Conservation (phyloP, 1,140 invertebrate species). For the Homalodisca vitripennis region DNA sequence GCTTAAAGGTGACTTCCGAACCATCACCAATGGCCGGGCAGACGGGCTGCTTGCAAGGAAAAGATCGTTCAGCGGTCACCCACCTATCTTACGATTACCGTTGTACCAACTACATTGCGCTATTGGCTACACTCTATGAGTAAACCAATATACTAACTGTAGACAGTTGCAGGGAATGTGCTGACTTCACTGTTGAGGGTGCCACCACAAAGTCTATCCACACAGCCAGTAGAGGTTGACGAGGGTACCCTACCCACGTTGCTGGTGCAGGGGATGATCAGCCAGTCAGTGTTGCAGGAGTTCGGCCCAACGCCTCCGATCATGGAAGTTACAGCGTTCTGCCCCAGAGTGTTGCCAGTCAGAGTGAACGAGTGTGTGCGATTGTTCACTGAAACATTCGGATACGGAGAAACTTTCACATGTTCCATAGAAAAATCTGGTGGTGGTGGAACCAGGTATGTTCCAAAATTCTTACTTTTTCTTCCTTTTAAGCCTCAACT, state of each 20-base stretch:
- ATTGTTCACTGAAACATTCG: conserved; percentile 61
- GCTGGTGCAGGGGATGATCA: conserved; percentile 71
- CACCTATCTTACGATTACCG: no score
- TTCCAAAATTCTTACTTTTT: neutral
- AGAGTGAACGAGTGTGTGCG: conserved; percentile 66
- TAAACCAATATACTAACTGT: conserved; percentile 69
- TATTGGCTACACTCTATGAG: no score
- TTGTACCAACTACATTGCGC: no score
- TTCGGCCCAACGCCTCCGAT: conserved; percentile 60
- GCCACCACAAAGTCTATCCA: conserved; percentile 71
- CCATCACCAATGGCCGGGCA: no score
- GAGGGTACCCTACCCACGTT: conserved; percentile 60
- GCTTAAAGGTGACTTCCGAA: no score
- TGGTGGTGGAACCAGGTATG: no score
- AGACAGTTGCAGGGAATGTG: conserved; percentile 56
- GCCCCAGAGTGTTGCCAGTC: conserved; percentile 63
- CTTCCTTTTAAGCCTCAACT: no score
- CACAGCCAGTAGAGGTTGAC: conserved; percentile 54
- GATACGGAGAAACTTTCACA: no score
- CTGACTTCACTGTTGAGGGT: conserved; percentile 63
- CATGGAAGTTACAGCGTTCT: conserved; percentile 61
- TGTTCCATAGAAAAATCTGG: no score
- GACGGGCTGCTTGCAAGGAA: no score
- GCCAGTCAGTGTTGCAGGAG: conserved; percentile 71
- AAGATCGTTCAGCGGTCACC: no score